phyloP scores from a whole-genome alignment of 1,140 invertebrate species.

The Microplitis demolitor region DNA sequence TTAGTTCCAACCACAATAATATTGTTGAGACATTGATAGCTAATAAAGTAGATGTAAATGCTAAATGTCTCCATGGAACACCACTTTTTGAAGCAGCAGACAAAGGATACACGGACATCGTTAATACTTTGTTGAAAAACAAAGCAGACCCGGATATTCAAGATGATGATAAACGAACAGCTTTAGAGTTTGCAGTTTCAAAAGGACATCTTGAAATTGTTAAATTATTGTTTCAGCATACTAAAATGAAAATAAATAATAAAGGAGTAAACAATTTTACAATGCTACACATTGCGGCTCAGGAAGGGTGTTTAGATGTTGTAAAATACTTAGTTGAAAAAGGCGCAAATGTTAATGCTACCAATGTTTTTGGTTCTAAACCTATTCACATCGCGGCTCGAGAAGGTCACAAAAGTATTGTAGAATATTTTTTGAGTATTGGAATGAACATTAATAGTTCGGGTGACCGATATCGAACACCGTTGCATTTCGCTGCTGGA shows the following conservation, averaged over 20 bases:
- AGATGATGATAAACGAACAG: not conserved
- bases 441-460: too few species aligned
- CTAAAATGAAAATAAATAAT: too few species aligned
- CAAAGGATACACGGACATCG: not conserved
- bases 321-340: too few species aligned
- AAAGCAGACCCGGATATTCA: not conserved
- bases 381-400: too few species aligned
- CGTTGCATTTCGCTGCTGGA: not conserved
- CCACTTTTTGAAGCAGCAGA: not conserved
- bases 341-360: too few species aligned
- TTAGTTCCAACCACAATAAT: not conserved
- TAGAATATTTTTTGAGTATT: too few species aligned
- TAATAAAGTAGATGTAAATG: slow-evolving; percentile 20
- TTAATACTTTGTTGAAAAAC: not conserved
- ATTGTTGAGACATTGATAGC: slow-evolving; percentile 19
- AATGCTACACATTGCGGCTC: too few species aligned
- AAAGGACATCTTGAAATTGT: not conserved
- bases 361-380: too few species aligned
- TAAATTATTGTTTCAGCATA: not conserved
- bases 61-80: not conserved
- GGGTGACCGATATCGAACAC: not conserved
- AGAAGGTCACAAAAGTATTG: too few species aligned
- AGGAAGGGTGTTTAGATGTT: too few species aligned
- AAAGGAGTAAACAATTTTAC: too few species aligned
- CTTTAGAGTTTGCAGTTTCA: not conserved